A percentile compares a stretch with the other conserved stretches of the same genome.
Conservation (phyloP, 1,140 invertebrate genomes). For the Mesaphorura yosii region DNA sequence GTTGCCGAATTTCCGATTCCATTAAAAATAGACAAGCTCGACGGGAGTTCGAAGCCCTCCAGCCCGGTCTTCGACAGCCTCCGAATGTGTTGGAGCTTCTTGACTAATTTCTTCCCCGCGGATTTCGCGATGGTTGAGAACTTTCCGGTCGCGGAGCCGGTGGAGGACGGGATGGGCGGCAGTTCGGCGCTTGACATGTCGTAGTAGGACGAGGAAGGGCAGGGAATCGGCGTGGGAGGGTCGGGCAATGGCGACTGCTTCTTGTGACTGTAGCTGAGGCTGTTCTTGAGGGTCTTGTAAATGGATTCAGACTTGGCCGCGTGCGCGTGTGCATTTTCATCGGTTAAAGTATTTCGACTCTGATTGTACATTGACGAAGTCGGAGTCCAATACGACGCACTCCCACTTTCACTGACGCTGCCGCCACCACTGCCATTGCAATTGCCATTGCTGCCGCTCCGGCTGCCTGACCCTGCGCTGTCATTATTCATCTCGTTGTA, state of each 20-base stretch:
- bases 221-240: neutral
- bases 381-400: neutral
- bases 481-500: slow-evolving; percentile 3
- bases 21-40: no score
- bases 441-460: neutral
- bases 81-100: slow-evolving; percentile 21
- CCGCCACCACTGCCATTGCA: slow-evolving; percentile 1
- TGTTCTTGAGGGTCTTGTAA: no score
- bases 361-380: neutral
- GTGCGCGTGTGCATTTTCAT: neutral
- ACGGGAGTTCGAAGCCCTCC: slow-evolving; percentile 3
- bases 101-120: slow-evolving; percentile 25
- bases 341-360: neutral
- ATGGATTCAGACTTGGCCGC: no score
- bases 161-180: slow-evolving; percentile 10
- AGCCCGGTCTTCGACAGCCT: slow-evolving; percentile 17
- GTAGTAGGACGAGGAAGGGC: neutral
- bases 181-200: slow-evolving; percentile 6
- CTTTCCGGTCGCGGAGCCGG: slow-evolving; percentile 9
- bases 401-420: neutral
- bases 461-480: neutral
- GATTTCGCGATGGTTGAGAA: slow-evolving; percentile 29
- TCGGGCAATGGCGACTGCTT: neutral
- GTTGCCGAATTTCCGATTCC: neutral
- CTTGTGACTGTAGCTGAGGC: slow-evolving; percentile 6